Evolutionary conservation across 2,888 invertebrate genomes (phyloP).

Genomic region (Bembecia ichneumoniformis): DNA sequence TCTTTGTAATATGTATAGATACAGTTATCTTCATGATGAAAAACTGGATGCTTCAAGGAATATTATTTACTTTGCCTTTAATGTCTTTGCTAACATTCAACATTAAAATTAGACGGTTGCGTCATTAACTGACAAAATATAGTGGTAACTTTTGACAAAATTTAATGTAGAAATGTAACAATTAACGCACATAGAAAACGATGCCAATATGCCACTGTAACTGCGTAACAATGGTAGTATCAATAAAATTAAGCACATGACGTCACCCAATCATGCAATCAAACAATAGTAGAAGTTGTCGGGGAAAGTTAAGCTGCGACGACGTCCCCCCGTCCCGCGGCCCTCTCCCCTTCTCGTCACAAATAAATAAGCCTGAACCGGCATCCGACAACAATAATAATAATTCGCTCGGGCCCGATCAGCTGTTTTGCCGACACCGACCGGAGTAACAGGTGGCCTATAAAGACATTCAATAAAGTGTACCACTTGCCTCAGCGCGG

Average conservation of each 20-base stretch:
- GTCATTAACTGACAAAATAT: no score
- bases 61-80: no score
- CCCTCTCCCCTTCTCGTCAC: constrained; percentile 41
- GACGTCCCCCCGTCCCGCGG: constrained; percentile 29
- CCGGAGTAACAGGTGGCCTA: constrained; percentile 72
- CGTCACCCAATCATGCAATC: constrained; percentile 21
- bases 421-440: constrained; percentile 68
- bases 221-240: neutral
- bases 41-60: no score
- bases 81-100: no score
- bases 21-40: no score
- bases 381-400: constrained; percentile 63
- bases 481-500: constrained; percentile 65
- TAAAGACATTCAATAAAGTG: constrained; percentile 73
- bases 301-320: constrained; percentile 46
- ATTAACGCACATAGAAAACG: no score
- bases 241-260: constrained; percentile 6
- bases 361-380: constrained; percentile 64
- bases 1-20: no score
- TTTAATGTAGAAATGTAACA: no score
- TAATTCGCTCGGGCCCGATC: constrained; percentile 66
- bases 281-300: constrained; percentile 38
- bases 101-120: no score
- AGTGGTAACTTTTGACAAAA: no score
- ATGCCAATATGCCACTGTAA: no score